These are phyloP conservation scores for Asobara japonica DNA, from an alignment of 1,140 invertebrate species.

Conservation along the genomic window DNA sequence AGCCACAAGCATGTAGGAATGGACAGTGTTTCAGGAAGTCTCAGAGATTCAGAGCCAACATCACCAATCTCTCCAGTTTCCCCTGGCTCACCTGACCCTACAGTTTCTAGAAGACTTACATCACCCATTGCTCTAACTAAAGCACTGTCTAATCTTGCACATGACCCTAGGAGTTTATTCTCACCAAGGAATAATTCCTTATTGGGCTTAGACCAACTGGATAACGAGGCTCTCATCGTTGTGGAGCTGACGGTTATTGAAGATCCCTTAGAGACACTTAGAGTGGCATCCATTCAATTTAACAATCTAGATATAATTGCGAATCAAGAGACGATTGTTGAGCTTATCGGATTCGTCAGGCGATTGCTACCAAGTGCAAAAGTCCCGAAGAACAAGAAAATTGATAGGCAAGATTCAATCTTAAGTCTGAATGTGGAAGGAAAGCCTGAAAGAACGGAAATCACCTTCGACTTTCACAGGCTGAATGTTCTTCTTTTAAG, in stretches of 20 bases:
- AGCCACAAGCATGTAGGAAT: slow-evolving; percentile 94
- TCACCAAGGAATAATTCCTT: slow-evolving; percentile 53
- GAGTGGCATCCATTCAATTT: slow-evolving; percentile 88
- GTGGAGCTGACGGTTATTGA: slow-evolving; percentile 82
- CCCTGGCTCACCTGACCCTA: slow-evolving; percentile 74
- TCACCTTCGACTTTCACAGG: slow-evolving; percentile 92
- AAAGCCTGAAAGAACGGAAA: slow-evolving; percentile 71
- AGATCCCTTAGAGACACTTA: slow-evolving; percentile 71
- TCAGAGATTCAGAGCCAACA: slow-evolving; percentile 89
- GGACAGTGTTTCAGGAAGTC: slow-evolving; percentile 92
- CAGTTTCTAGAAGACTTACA: slow-evolving; percentile 57
- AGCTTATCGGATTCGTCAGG: slow-evolving; percentile 87
- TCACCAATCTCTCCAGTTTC: slow-evolving; percentile 81
- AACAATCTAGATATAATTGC: slow-evolving; percentile 97
- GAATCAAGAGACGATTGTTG: slow-evolving; percentile 95
- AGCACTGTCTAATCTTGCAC: slow-evolving; percentile 67
- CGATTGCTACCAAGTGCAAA: slow-evolving; percentile 73
- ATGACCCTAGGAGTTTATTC: slow-evolving; percentile 50
- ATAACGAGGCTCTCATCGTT: slow-evolving; percentile 85
- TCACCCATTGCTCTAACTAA: slow-evolving; percentile 72
- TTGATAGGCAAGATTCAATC: slow-evolving; percentile 52
- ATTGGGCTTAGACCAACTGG: slow-evolving; percentile 65
- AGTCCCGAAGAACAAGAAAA: slow-evolving; percentile 38
- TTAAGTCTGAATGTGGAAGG: slow-evolving; percentile 52
- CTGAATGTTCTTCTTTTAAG: slow-evolving; percentile 88